phyloP scores from a whole-genome alignment of 2,888 invertebrate genomes.

The Chydorus sphaericus region DNA sequence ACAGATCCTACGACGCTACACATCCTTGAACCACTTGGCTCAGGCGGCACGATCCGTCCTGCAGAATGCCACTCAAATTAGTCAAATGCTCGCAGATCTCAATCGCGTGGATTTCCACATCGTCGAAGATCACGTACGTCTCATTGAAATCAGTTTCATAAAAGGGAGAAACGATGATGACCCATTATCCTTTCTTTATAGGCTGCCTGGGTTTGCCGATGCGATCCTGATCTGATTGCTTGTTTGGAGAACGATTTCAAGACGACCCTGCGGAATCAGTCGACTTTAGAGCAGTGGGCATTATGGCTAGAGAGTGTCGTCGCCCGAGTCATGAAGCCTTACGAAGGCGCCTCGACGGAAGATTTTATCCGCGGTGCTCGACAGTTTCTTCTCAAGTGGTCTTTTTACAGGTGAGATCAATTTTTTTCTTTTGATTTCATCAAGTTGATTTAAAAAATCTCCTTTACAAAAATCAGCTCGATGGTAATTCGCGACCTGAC shows the following conservation, averaged over 20 bases:
- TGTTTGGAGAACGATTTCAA: conserved; percentile 75
- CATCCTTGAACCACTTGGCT: conserved; percentile 91
- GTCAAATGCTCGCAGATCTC: conserved; percentile 90
- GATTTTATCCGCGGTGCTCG: conserved; percentile 72
- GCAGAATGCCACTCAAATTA: conserved; percentile 85
- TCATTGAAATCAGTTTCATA: not conserved
- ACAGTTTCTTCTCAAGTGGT: conserved; percentile 95
- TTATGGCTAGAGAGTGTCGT: conserved; percentile 92
- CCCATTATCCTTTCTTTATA: conserved; percentile 29
- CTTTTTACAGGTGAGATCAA: conserved; percentile 65
- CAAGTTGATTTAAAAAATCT: not conserved
- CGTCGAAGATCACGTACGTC: conserved; percentile 59
- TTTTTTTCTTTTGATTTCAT: not conserved
- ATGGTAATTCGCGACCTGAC: conserved; percentile 97
- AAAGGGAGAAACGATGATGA: too few species aligned
- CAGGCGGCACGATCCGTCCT: conserved; percentile 90
- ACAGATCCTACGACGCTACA: conserved; percentile 87
- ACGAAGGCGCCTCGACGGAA: conserved; percentile 52
- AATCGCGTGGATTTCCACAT: conserved; percentile 96
- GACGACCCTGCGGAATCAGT: conserved; percentile 77
- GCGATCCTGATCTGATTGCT: conserved; percentile 68
- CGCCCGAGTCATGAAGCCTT: conserved; percentile 70
- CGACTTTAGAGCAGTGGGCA: conserved; percentile 93
- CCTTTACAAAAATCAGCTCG: conserved; percentile 46
- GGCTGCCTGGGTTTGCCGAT: conserved; percentile 96